Base-by-base conservation (phyloP, 2,113 vertebrate genomes). In the Hydrolagus affinis region DNA sequence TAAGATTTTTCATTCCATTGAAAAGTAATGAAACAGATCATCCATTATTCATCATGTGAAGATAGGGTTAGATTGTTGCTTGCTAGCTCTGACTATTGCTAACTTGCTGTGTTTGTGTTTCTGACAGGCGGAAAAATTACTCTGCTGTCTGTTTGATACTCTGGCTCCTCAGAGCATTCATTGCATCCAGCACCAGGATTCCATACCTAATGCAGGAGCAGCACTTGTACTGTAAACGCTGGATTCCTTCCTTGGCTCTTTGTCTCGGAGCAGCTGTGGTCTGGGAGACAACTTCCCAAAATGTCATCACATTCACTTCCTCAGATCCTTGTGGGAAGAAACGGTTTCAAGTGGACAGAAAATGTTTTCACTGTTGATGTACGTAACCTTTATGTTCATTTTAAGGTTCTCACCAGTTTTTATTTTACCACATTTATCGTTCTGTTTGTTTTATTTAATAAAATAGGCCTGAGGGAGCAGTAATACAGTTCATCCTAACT, bases 61-160 rank as follows among this genome's bases (percentile, higher is more conserved):
- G 44, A 44, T 44, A 3, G 44, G 44, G 44, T 44, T 44, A 44
- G 44, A 44, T 44, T 44, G 44, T 44, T 44, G 44, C 44, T 44
- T 44, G 44, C 44, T 44, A 44, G 44, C 44, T 44, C 44, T 44
- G 44, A 60, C 62, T 60, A 66, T 62, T 66, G 9, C 19, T 66
- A 15, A 21, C 59, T 32, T 56, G 2, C 19, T 69, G 78, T 69
- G 69, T 64, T 85, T 86, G 66, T 87, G 86, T 86, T 78, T 85
- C 86, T 83, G 86, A 2, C 87, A 94, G 93, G 92, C 91, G 1
- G 60, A 89, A 68, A 89, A 90, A 86, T 90, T 94, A 86, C 90
- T 93, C 60, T 87, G 89, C 62, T 89, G 88, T 87, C 88, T 94
- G 59, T 94, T 93, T 87, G 88, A 92, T 70, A 88, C 86, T 23